phyloP scores from a whole-genome alignment of 2,888 invertebrate species.

The Philaethria dido region DNA sequence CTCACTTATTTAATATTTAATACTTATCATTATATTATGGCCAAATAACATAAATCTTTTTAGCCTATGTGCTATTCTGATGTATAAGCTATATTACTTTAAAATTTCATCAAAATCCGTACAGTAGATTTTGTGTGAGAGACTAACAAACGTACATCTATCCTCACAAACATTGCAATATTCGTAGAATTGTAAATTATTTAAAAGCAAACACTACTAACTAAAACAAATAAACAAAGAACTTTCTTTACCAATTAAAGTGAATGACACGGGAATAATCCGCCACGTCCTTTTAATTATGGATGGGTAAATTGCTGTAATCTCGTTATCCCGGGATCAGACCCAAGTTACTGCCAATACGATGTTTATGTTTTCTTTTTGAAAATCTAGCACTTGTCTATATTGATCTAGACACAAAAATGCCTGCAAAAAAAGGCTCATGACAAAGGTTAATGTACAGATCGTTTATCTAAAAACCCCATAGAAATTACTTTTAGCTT shows the following conservation, averaged over 20 bases:
- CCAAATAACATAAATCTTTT: too few relatives aligned
- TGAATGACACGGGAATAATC: constrained; percentile 7
- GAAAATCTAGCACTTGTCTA: not conserved
- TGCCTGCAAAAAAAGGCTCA: not conserved
- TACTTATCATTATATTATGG: too few relatives aligned
- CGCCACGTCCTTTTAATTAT: constrained; percentile 13
- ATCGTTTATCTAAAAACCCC: constrained; percentile 10
- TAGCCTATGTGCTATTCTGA: too few relatives aligned
- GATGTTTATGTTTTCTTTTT: not conserved
- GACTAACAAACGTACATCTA: too few relatives aligned
- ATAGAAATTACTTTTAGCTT: not conserved
- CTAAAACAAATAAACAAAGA: not conserved
- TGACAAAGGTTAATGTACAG: constrained; percentile 5
- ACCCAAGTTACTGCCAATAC: not conserved
- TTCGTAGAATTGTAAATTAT: too few relatives aligned
- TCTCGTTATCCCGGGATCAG: constrained; percentile 7
- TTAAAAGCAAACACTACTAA: not conserved
- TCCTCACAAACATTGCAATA: too few relatives aligned
- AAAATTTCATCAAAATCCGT: too few relatives aligned
- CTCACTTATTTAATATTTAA: too few relatives aligned
- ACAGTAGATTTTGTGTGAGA: too few relatives aligned
- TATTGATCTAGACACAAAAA: too few relatives aligned
- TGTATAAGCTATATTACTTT: too few relatives aligned
- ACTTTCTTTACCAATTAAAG: not conserved
- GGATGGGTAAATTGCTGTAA: not conserved